Evolutionary conservation across 2,797 vertebrate genomes (phyloP), one percentile per base, ranked within the genome.

Genomic region (Hypotaenidia philippensis): DNA sequence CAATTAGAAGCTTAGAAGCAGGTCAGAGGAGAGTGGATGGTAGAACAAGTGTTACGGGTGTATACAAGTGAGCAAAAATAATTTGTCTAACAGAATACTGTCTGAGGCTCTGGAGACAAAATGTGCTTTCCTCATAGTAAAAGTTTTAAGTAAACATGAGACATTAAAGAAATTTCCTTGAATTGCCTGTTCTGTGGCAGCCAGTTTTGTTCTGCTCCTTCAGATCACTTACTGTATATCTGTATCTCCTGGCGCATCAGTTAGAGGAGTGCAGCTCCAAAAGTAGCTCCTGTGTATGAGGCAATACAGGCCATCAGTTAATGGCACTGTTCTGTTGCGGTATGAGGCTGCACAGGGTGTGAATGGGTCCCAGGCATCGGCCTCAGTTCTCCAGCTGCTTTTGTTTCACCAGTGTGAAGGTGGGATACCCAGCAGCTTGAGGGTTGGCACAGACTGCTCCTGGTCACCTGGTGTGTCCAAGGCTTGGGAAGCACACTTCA

Each of bases 1-100:
- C 96, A 94, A 84, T 95, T 87, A 90, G 89, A 87, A 95, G 91
- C 85, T 94, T 95, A 97, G 96, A 84, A 84, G 74, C 90, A 89
- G 94, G 85, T 94, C 86, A 94, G 76, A 94, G 83, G 85, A 95
- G 70, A 77, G 65, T 20, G 44, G 26, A 79, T 72, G 49, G 75
- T 86, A 76, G 91, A 95, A 88, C 45, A 81, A 91, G 76, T 78
- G 53, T 86, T 89, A 66, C 82, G 70, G 52, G 34, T 66, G 20
- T 93, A 93, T 95, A 85, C 76, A 90, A 95, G 79, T 53, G 47
- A 92, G 55, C 72, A 90, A 88, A 89, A 97, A 90, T 91, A 61
- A 91, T 81, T 78, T 5, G 8, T 56, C 55, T 81, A 65, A 59
- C 36, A 34, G 69, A 31, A 11, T 66, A 26, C 19, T 15, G 12